Conservation (phyloP, 2,888 invertebrate species). For the Philopedon plagiatum region DNA sequence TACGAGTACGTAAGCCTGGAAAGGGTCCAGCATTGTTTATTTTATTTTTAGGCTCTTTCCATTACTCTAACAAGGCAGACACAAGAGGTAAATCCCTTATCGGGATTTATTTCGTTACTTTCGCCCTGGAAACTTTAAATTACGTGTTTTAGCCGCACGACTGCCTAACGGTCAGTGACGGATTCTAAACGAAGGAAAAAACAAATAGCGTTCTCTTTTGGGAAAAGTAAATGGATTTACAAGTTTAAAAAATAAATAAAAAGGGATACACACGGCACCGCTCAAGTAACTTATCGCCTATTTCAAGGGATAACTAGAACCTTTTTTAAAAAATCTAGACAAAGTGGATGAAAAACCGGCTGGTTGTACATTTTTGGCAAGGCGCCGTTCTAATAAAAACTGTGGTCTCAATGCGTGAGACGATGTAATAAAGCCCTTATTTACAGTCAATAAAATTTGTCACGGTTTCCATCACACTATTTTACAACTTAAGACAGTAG, state of each 20-base stretch:
- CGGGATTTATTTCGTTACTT: constrained; percentile 51
- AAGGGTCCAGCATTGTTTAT: constrained; percentile 11
- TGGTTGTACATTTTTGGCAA: no score
- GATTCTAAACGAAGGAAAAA: constrained; percentile 37
- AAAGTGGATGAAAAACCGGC: no score
- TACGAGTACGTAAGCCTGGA: constrained; percentile 12
- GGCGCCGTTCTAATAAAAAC: no score
- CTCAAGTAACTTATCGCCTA: neutral
- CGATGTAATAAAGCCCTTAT: no score
- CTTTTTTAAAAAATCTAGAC: no score
- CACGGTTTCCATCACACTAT: no score
- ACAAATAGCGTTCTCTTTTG: constrained; percentile 33
- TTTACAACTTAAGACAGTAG: no score
- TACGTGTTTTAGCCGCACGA: constrained; percentile 49
- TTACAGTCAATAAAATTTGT: no score
- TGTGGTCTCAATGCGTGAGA: no score
- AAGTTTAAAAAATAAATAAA: constrained; percentile 38
- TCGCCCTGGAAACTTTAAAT: constrained; percentile 49
- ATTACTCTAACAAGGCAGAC: constrained; percentile 37
- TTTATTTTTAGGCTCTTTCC: constrained; percentile 25
- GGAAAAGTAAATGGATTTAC: constrained; percentile 38
- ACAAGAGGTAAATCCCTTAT: constrained; percentile 46
- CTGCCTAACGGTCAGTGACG: constrained; percentile 49
- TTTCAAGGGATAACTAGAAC: neutral
- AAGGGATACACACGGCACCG: neutral